Evolutionary conservation across 2,797 vertebrate species (phyloP).

Genomic region (Ctenopoma kingsleyae): DNA sequence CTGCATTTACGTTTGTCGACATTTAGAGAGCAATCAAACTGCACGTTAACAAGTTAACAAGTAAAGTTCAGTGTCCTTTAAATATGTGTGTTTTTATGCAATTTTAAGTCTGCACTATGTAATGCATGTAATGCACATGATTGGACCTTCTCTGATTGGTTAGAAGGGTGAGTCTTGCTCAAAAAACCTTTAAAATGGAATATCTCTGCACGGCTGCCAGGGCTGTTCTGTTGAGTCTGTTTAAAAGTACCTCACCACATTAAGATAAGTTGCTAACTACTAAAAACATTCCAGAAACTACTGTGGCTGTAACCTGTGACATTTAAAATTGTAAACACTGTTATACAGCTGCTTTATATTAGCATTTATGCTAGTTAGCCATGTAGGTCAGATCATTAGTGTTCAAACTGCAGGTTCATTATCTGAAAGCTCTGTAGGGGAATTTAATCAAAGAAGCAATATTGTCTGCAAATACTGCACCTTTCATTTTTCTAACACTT

Average conservation of each 20-base stretch:
- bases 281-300: too few relatives aligned
- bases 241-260: too few relatives aligned
- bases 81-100: neutral
- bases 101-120: too few relatives aligned
- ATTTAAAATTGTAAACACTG: neutral
- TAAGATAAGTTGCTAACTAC: too few relatives aligned
- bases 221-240: too few relatives aligned
- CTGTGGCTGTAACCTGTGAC: neutral
- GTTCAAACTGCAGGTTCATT: neutral
- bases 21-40: neutral
- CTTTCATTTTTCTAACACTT: neutral
- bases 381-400: neutral
- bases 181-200: too few relatives aligned
- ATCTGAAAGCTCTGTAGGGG: neutral
- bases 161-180: too few relatives aligned
- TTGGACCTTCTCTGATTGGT: too few relatives aligned
- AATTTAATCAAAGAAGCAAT: too few relatives aligned
- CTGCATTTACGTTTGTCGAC: slow-evolving; percentile 18
- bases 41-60: neutral
- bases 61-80: neutral
- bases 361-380: neutral
- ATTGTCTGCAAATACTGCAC: neutral
- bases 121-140: too few relatives aligned
- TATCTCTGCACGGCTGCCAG: too few relatives aligned
- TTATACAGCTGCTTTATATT: neutral